Conservation (phyloP, 2,888 invertebrate genomes). For the Synergus itoensis region DNA sequence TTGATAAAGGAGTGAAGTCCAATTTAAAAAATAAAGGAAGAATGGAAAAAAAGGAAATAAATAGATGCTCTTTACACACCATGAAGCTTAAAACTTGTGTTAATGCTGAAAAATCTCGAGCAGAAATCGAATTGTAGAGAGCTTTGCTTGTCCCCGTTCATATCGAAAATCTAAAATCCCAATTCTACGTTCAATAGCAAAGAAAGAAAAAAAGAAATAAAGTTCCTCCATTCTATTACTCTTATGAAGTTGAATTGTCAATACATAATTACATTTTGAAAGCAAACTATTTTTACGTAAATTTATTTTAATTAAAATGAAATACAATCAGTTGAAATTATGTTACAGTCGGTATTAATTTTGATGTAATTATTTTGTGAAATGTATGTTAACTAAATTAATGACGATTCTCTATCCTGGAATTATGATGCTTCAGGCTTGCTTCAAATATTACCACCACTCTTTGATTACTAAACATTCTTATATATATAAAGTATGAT, state of each 20-base stretch:
- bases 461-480: too few relatives aligned
- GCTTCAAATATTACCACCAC: slow-evolving; percentile 10
- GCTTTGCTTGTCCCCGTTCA: slow-evolving; percentile 28
- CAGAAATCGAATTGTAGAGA: slow-evolving; percentile 8
- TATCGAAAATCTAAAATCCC: slow-evolving; percentile 24
- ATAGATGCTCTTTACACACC: background rate
- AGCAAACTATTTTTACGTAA: background rate
- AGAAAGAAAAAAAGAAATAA: background rate
- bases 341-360: background rate
- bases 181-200: slow-evolving; percentile 4
- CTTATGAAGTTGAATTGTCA: background rate
- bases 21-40: background rate
- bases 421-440: slow-evolving; percentile 27
- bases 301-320: background rate
- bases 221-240: background rate
- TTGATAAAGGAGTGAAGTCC: background rate
- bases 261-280: background rate
- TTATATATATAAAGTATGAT: slow-evolving; percentile 14
- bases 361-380: background rate
- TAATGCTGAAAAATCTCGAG: slow-evolving; percentile 13
- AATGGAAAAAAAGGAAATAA: background rate
- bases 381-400: slow-evolving; percentile 27
- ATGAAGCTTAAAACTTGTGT: background rate
- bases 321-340: background rate
- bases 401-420: background rate